Base-by-base conservation (phyloP, 1,140 invertebrate species). In the Brachionus rotundiformis region DNA sequence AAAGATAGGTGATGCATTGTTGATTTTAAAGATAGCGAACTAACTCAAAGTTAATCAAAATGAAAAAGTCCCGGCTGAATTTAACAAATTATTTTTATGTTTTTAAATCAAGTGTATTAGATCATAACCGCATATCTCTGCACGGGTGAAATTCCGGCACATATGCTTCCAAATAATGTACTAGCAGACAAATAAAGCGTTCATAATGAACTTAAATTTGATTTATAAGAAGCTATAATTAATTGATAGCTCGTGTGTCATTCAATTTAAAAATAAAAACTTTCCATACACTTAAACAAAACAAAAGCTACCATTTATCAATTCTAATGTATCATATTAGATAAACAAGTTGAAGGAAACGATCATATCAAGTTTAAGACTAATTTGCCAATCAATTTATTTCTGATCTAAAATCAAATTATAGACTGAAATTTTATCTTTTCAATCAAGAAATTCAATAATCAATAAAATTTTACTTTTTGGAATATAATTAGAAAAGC, bases 181-280 rank as follows among this genome's bases (percentile, higher is more conserved):
- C 4, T 54, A 16, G 23, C 16, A 54, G 23, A 54, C 8, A 23
- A 54, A 16, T 2, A 54, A 4, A n/a, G n/a, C 36, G 19, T 54
- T 54, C 23, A 7, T n/a, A 23, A 19, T 49, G 19, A 25, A 25
- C 47, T 19, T 23, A 19, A 54, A 54, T 19, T 19, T 25, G 19
- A 1, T 19, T 19, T 54, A 19, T 19, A 7, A 19, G 8, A 41
- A 41, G 39, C n/a, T 19, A 54, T 54, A 54, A 54, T 54, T 54
- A 54, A 54, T 54, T 19, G 47, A 54, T 54, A 54, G 47, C 47
- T 54, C 47, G n/a, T 6, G 47, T 54, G 47, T 54, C 47, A 54
- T 54, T 1, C 19, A 54, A 54, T 54, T 54, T 54, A 23, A 19
- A 19, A 19, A 1, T 54, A 19, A 54, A 54, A 54, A 54, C 16